A percentile compares a stretch with the other conserved stretches of the same genome.
phyloP scores from a whole-genome alignment of 2,888 invertebrate species.

The Polietes domitor region DNA sequence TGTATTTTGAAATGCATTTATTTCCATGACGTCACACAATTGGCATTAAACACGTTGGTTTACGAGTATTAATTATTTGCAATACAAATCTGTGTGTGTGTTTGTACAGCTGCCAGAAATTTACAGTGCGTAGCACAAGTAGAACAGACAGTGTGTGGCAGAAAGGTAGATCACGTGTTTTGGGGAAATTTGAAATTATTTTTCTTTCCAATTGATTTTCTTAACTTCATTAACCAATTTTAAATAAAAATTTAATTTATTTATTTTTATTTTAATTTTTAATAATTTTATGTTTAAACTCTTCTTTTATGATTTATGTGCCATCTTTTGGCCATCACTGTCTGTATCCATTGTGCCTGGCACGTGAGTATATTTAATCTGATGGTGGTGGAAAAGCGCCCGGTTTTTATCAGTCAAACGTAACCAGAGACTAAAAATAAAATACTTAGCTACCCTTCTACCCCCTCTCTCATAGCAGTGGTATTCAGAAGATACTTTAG shows the following conservation, averaged over 20 bases:
- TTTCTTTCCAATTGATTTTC: background rate
- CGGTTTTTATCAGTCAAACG: background rate
- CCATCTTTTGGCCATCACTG: background rate
- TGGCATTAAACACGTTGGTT: background rate
- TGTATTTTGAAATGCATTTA: conserved; percentile 9
- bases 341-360: background rate
- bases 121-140: background rate
- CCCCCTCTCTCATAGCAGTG: background rate
- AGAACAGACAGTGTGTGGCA: background rate
- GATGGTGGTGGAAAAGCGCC: background rate
- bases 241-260: too few species aligned
- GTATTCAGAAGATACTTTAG: background rate
- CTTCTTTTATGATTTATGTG: background rate
- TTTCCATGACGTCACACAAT: background rate
- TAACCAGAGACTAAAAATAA: background rate
- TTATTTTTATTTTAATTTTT: too few species aligned
- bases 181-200: too few species aligned
- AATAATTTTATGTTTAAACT: too few species aligned
- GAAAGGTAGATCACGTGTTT: too few species aligned
- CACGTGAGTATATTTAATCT: conserved; percentile 7
- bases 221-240: too few species aligned
- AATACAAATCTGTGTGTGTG: background rate
- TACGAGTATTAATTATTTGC: background rate
- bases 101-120: background rate
- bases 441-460: background rate